Evolutionary conservation across 2,113 vertebrate genomes (phyloP).

Genomic region (Microcebus ravelobensis): DNA sequence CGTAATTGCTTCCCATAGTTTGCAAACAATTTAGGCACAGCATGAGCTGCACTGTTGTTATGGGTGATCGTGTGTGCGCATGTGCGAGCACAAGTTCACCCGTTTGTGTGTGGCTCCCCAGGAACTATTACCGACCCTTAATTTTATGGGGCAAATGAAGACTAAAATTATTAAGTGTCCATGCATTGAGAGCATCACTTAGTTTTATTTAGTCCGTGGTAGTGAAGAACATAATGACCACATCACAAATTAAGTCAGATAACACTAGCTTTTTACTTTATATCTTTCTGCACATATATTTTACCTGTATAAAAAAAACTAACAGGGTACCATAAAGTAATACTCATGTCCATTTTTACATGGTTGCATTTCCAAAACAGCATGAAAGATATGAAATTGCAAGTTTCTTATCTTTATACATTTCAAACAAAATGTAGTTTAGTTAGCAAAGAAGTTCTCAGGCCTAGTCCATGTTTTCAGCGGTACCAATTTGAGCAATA

Average conservation of each 20-base stretch:
- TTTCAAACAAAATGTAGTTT: conserved; percentile 10
- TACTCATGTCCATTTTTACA: not conserved
- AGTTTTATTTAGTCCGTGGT: conserved; percentile 65
- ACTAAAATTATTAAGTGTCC: conserved; percentile 57
- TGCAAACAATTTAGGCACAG: conserved; percentile 52
- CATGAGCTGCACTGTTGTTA: not conserved
- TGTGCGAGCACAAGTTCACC: not conserved
- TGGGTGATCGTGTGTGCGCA: not conserved
- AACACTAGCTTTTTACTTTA: not conserved
- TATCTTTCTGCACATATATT: not conserved
- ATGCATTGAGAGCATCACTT: conserved; percentile 48
- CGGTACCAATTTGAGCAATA: not conserved
- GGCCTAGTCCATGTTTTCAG: not conserved
- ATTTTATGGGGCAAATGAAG: not conserved
- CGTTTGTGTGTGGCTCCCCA: not conserved
- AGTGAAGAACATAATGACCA: not conserved
- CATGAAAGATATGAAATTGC: not conserved
- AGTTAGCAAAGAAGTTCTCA: not conserved
- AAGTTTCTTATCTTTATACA: not conserved
- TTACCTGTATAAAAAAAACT: not conserved
- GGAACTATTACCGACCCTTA: not conserved
- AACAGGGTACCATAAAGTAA: not conserved
- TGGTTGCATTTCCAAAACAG: not conserved
- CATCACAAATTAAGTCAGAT: not conserved
- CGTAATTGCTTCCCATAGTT: conserved; percentile 72